Percentiles rank a stretch among this genome's conserved stretches.
phyloP scores from a whole-genome alignment of 2,797 vertebrate species.

The Ambastaia sidthimunki region DNA sequence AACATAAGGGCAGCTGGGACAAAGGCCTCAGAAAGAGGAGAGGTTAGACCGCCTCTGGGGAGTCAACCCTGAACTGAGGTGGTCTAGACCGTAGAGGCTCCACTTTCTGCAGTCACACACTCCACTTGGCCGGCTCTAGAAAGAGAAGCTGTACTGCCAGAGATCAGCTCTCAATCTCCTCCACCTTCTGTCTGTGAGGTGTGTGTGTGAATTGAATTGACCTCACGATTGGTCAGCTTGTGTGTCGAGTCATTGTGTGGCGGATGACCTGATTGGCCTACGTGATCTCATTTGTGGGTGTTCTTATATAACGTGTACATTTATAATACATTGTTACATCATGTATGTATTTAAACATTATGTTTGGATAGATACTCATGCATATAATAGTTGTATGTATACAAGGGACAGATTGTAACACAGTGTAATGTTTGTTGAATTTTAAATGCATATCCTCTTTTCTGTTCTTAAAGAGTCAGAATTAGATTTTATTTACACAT shows the following conservation, averaged over 20 bases:
- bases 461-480: too few relatives aligned
- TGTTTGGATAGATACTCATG: background rate
- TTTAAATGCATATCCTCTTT: too few relatives aligned
- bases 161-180: conserved; percentile 32
- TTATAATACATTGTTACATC: background rate
- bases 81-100: conserved; percentile 70
- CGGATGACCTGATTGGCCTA: background rate
- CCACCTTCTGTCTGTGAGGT: conserved; percentile 11
- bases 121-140: conserved; percentile 53
- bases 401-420: too few relatives aligned
- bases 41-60: conserved; percentile 70
- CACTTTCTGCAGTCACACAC: conserved; percentile 61
- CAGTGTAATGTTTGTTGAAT: too few relatives aligned
- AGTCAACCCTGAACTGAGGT: conserved; percentile 69
- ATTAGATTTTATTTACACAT: too few relatives aligned
- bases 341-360: background rate
- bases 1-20: conserved; percentile 64
- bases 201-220: conserved; percentile 64
- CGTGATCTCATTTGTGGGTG: background rate
- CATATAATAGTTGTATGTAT: too few relatives aligned
- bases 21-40: conserved; percentile 74
- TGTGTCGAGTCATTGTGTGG: conserved; percentile 68
- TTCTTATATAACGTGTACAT: background rate
- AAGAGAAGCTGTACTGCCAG: conserved; percentile 28
- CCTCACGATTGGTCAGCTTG: conserved; percentile 70